These are phyloP conservation scores for Montipora foliosa DNA, from an alignment of 64 coral and sea anemone species.

Conservation along the genomic window DNA sequence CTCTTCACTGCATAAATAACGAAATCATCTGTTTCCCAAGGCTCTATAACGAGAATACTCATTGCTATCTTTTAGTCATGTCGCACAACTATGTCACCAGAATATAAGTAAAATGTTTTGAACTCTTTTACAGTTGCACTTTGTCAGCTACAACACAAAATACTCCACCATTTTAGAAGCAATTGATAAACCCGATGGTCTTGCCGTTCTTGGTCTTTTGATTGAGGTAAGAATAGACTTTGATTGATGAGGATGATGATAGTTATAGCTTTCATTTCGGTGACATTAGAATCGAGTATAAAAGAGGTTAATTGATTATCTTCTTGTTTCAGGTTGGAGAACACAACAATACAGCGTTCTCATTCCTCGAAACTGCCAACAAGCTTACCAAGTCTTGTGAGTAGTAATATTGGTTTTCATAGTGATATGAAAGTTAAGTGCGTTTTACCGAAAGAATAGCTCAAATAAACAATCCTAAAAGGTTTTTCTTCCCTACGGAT, in stretches of 20 bases:
- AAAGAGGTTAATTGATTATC: background rate
- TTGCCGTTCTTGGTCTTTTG: slow-evolving; percentile 82
- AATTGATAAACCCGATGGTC: slow-evolving; percentile 27
- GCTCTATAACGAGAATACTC: too few relatives aligned
- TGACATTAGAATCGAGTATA: background rate
- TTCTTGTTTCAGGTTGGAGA: slow-evolving; percentile 43
- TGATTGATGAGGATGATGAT: background rate
- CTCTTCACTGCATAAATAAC: too few relatives aligned
- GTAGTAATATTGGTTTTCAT: background rate
- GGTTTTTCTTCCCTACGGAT: too few relatives aligned
- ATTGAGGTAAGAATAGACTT: slow-evolving; percentile 43
- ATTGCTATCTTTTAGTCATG: too few relatives aligned
- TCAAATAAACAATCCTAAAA: too few relatives aligned
- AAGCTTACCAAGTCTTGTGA: slow-evolving; percentile 8
- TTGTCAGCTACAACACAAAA: slow-evolving; percentile 76
- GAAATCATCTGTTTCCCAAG: too few relatives aligned
- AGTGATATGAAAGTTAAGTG: too few relatives aligned
- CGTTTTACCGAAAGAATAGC: too few relatives aligned
- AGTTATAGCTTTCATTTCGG: background rate
- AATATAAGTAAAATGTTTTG: too few relatives aligned
- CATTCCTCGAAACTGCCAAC: slow-evolving; percentile 40
- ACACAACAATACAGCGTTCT: background rate
- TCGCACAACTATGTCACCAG: too few relatives aligned
- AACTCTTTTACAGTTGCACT: slow-evolving; percentile 51
- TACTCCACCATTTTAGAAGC: slow-evolving; percentile 9